Conservation (phyloP, 2,888 invertebrate genomes). For the Oegoconia quadripuncta region DNA sequence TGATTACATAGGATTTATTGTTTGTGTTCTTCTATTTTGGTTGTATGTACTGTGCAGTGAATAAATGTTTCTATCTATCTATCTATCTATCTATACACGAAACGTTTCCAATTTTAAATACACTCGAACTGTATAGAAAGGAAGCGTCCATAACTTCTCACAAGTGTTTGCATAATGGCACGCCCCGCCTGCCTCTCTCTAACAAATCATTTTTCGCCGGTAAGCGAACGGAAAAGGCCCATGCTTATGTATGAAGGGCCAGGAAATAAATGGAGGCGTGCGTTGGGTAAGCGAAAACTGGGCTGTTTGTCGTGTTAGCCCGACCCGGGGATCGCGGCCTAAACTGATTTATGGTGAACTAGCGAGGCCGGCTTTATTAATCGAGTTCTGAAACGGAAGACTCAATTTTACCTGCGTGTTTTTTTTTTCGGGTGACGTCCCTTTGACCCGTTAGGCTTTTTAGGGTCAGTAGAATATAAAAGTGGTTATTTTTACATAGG, state of each 20-base stretch:
- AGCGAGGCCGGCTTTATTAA: conserved; percentile 14
- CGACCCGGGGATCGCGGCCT: conserved; percentile 17
- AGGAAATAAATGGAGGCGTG: conserved; percentile 30
- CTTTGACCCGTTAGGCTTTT: too few relatives aligned
- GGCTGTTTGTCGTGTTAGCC: conserved; percentile 24
- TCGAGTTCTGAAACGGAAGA: conserved; percentile 10
- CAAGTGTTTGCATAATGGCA: conserved; percentile 37
- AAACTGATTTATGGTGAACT: conserved; percentile 23
- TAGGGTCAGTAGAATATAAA: too few relatives aligned
- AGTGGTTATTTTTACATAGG: too few relatives aligned
- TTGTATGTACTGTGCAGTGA: too few relatives aligned
- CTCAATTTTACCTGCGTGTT: too few relatives aligned
- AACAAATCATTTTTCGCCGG: conserved; percentile 38
- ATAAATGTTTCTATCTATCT: too few relatives aligned
- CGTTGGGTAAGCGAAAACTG: conserved; percentile 2
- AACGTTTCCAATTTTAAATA: too few relatives aligned
- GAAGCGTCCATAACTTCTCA: conserved; percentile 10
- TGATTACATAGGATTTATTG: too few relatives aligned
- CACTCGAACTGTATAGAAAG: conserved; percentile 5
- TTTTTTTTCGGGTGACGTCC: too few relatives aligned
- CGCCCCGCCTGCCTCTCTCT: conserved; percentile 27
- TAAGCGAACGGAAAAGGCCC: conserved; percentile 25
- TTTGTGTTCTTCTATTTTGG: too few relatives aligned
- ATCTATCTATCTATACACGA: too few relatives aligned
- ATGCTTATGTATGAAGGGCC: conserved; percentile 37